Evolutionary conservation across 2,113 vertebrate species (phyloP).

Genomic region (Herpetotheres cachinnans): DNA sequence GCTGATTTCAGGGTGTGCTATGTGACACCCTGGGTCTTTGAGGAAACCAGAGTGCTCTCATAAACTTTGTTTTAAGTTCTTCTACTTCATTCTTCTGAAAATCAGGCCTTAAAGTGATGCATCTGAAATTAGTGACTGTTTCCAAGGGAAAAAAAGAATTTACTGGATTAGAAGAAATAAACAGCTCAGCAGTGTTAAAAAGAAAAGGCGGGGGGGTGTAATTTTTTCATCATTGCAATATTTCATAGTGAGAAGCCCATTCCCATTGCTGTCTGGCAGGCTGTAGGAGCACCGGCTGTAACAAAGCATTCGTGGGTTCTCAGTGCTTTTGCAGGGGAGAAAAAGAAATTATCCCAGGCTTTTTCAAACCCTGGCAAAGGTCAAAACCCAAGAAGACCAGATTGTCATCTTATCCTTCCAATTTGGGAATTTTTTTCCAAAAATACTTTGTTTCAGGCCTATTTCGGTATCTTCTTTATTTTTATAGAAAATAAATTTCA

Average conservation of each 20-base stretch:
- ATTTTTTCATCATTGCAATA: rapidly evolving
- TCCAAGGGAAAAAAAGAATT: not conserved
- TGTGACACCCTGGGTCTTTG: not conserved
- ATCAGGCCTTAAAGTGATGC: not conserved
- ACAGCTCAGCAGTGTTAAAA: not conserved
- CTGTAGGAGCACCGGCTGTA: not conserved
- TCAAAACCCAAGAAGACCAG: rapidly evolving
- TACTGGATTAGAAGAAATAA: not conserved
- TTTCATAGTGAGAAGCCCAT: rapidly evolving
- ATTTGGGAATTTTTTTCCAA: not conserved
- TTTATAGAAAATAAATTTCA: not conserved
- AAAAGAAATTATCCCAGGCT: not conserved
- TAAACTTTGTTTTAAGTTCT: not conserved
- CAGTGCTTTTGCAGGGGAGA: not conserved
- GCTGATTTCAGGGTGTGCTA: not conserved
- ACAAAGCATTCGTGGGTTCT: not conserved
- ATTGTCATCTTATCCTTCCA: not conserved
- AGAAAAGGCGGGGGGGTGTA: too few species aligned
- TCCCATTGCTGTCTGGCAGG: not conserved
- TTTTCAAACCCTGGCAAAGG: not conserved
- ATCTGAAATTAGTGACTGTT: not conserved
- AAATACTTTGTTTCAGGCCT: not conserved
- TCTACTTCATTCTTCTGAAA: not conserved
- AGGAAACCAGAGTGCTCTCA: too few species aligned
- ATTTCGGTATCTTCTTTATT: not conserved